Base-by-base conservation (phyloP, 2,113 vertebrate species). In the Scatophagus argus region DNA sequence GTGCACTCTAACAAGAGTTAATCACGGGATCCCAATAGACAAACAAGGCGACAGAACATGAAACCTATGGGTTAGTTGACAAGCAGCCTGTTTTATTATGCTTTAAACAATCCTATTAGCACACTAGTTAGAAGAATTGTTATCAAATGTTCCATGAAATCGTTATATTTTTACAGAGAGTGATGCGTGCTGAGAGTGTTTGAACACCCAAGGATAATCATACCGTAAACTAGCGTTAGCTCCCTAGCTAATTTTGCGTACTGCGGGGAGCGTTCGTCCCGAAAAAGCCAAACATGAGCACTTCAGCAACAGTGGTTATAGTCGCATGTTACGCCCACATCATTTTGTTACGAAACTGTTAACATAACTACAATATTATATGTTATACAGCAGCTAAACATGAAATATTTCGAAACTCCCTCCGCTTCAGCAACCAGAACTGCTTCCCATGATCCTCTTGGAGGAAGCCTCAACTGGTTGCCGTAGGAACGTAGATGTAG, bases 391-490 rank as follows among this genome's bases (percentile, higher is more conserved):
- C 3, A 68, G 38, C 41, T 79, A 66, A 75, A 59, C 9, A 21
- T 34, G 11, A 83, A 76, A 76, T 64, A 55, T 86, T 95, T 95
- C 88, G 87, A 95, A 95, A 93, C 88, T 95, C 93, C 93, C 93
- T 93, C 93, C 85, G 79, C 75, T 89, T 80, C 85, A 47, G 62
- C 31, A 43, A 46, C 63, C 29, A 64, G 43, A 46, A 34, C 6
- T 8, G 3, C 69, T 89, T 91, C 93, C 93, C 91, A 91, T 89
- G 89, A 91, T 85, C 82, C 93, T 86, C 64, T 73, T 7, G 25
- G 85, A 54, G 38, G 77, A 91, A 90, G 88, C 93, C 71, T 63
- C 23, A 7, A 2, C 0, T 17, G 67, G 94, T 94, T 94, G 77
- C 93, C 89, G 74, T 92, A 73, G 93, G 64, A 89, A 92, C 88